phyloP scores from a whole-genome alignment of 2,797 vertebrate genomes.

The Threskiornis aethiopicus region DNA sequence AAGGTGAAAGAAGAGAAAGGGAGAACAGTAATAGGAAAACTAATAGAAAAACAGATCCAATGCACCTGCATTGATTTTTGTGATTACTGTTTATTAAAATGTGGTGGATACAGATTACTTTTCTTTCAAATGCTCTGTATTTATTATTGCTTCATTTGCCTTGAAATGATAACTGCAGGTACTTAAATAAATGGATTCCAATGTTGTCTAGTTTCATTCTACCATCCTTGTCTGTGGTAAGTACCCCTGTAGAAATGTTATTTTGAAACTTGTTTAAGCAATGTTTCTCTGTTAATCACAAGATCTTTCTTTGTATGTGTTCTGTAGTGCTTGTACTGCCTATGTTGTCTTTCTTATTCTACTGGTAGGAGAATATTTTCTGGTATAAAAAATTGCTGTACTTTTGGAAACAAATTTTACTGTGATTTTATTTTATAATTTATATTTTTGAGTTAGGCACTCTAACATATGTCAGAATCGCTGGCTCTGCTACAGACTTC shows the following conservation, averaged over 20 bases:
- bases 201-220: conserved; percentile 9
- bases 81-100: conserved; percentile 64
- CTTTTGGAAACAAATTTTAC: background rate
- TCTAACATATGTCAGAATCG: background rate
- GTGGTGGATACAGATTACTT: conserved; percentile 23
- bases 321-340: background rate
- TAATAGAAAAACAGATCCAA: conserved; percentile 38
- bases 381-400: background rate
- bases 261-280: conserved; percentile 24
- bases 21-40: conserved; percentile 39
- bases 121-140: conserved; percentile 55
- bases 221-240: background rate
- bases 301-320: background rate
- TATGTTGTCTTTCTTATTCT: background rate
- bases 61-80: conserved; percentile 46
- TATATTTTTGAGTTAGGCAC: background rate
- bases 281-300: background rate
- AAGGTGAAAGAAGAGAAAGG: conserved; percentile 8
- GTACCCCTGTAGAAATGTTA: background rate
- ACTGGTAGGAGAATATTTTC: background rate
- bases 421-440: background rate
- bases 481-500: background rate
- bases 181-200: conserved; percentile 60
- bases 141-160: conserved; percentile 62
- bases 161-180: conserved; percentile 53